A percentile compares a stretch with the other conserved stretches of the same genome.
Evolutionary conservation across 2,797 vertebrate genomes (phyloP).

Genomic region (Sternarchorhynchus goeldii): DNA sequence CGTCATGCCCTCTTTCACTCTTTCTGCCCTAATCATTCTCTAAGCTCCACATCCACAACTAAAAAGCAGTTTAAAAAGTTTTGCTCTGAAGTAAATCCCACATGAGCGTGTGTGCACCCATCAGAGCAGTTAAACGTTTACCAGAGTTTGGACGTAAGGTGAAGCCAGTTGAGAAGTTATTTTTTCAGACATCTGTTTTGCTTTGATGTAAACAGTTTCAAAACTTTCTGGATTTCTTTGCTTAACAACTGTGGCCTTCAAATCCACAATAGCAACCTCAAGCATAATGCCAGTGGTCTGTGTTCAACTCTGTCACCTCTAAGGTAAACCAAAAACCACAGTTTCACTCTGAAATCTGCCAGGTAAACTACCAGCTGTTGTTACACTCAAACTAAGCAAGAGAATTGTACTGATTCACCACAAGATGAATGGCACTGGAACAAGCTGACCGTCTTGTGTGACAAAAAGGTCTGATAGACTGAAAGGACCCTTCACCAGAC

Average conservation of each 20-base stretch:
- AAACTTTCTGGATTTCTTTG: conserved; percentile 19
- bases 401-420: conserved; percentile 4
- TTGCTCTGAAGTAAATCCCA: not conserved
- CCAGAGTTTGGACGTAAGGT: not conserved
- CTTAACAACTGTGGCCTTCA: conserved; percentile 11
- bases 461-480: not conserved
- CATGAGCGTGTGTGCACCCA: not conserved
- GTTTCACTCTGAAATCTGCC: not conserved
- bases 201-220: conserved; percentile 9
- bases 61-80: conserved; percentile 32
- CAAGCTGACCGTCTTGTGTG: conserved; percentile 1
- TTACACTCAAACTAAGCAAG: not conserved
- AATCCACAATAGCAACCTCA: conserved; percentile 9
- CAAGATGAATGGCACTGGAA: not conserved
- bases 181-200: conserved; percentile 20
- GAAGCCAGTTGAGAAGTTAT: not conserved
- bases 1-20: not conserved
- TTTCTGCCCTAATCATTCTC: conserved; percentile 21
- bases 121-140: conserved; percentile 8
- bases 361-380: not conserved
- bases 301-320: conserved; percentile 22
- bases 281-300: conserved; percentile 31
- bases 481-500: not conserved
- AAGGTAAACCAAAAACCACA: conserved; percentile 28
- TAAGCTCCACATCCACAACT: conserved; percentile 10